Conservation (phyloP, 2,888 invertebrate species). For the Punctoribates punctum region DNA sequence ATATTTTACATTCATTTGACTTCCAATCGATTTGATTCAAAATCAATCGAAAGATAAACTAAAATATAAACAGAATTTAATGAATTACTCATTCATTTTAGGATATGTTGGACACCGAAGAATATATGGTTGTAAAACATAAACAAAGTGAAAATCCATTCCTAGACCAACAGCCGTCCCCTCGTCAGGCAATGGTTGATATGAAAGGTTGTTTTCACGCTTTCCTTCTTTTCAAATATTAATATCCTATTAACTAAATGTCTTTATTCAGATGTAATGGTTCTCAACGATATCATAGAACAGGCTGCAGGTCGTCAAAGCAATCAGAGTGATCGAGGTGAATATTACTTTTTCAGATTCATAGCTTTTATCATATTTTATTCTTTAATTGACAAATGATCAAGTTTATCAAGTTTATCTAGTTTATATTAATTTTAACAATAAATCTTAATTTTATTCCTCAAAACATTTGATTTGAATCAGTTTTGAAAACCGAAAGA, state of each 20-base stretch:
- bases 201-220: slow-evolving; percentile 70
- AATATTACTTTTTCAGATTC: slow-evolving; percentile 23
- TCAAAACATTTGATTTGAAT: no score
- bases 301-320: slow-evolving; percentile 62
- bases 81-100: neutral
- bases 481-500: no score
- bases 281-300: slow-evolving; percentile 91
- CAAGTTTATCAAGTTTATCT: no score
- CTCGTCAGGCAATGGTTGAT: slow-evolving; percentile 83
- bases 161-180: slow-evolving; percentile 68
- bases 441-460: no score
- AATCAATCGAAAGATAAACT: neutral
- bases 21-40: neutral
- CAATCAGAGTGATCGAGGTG: slow-evolving; percentile 64
- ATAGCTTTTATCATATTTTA: neutral
- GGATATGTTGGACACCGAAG: slow-evolving; percentile 61
- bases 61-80: neutral
- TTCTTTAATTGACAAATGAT: no score
- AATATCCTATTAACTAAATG: neutral
- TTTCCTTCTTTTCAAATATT: neutral
- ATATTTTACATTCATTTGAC: neutral
- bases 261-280: slow-evolving; percentile 80
- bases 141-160: slow-evolving; percentile 80
- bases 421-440: no score
- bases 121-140: slow-evolving; percentile 67